phyloP scores from a whole-genome alignment of 2,113 vertebrate species.

The Menura novaehollandiae region DNA sequence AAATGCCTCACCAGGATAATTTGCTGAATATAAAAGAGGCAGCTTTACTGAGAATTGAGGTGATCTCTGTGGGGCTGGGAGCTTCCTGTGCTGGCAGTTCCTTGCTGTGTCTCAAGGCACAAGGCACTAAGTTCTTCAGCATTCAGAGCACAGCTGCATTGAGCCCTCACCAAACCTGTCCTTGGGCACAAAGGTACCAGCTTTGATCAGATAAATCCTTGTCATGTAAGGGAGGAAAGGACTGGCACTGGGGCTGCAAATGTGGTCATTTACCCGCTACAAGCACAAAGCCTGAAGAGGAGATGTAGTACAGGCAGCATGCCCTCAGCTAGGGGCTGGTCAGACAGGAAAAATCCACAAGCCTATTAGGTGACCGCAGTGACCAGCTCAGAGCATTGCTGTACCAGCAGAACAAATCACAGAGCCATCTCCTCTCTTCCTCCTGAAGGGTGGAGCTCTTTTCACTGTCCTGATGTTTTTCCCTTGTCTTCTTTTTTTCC shows the following conservation, averaged over 20 bases:
- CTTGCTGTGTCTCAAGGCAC: background rate
- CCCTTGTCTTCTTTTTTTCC: background rate
- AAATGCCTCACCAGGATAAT: background rate
- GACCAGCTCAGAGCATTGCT: background rate
- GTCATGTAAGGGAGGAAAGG: background rate
- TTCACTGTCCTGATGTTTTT: background rate
- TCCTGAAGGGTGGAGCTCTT: background rate
- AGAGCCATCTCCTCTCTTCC: background rate
- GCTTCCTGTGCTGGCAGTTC: background rate
- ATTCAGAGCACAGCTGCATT: background rate
- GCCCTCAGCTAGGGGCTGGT: background rate
- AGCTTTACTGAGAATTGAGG: background rate
- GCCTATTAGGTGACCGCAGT: background rate
- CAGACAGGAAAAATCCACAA: background rate
- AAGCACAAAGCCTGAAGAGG: background rate
- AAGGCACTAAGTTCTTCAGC: background rate
- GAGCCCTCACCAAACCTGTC: background rate
- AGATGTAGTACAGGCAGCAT: background rate
- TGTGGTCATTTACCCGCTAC: background rate
- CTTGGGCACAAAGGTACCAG: background rate
- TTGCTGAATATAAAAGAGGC: background rate
- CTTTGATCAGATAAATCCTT: background rate
- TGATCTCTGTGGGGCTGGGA: background rate
- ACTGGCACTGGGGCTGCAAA: rapidly evolving
- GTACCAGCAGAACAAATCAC: background rate